Conservation (phyloP, 2,888 invertebrate species). For the Caenorhabditis angaria region DNA sequence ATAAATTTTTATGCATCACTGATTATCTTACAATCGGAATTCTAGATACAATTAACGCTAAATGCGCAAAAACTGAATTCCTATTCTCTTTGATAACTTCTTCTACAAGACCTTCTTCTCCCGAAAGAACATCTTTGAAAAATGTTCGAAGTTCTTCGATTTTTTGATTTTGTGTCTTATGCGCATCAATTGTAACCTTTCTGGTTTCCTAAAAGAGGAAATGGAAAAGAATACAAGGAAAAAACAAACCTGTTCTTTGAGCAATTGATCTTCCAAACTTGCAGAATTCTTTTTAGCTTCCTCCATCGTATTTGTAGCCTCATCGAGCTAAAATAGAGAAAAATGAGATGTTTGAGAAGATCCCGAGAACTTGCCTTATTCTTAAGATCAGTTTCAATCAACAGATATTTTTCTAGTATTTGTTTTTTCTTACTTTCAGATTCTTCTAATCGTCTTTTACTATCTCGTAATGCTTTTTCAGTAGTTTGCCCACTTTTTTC, state of each 20-base stretch:
- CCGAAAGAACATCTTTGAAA: conserved; percentile 34
- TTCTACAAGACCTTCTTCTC: conserved; percentile 33
- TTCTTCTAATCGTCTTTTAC: conserved; percentile 46
- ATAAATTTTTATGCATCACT: neutral
- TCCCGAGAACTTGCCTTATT: conserved; percentile 6
- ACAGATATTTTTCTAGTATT: conserved; percentile 33
- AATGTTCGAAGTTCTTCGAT: conserved; percentile 35
- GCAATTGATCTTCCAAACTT: conserved; percentile 23
- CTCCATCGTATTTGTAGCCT: conserved; percentile 14
- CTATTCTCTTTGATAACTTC: conserved; percentile 41
- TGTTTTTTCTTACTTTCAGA: conserved; percentile 40
- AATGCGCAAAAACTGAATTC: conserved; percentile 43
- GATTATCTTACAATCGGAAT: conserved; percentile 48
- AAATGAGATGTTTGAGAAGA: no score
- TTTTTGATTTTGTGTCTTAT: conserved; percentile 37
- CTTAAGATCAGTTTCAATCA: conserved; percentile 35
- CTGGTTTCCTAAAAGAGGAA: conserved; percentile 13
- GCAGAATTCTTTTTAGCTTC: conserved; percentile 18
- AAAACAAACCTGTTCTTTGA: conserved; percentile 22
- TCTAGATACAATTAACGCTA: conserved; percentile 44
- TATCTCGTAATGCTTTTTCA: conserved; percentile 45
- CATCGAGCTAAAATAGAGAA: conserved; percentile 32
- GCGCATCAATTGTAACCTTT: conserved; percentile 29
- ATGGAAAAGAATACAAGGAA: neutral
- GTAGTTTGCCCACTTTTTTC: conserved; percentile 45